Base-by-base conservation (phyloP, 2,888 invertebrate species). In the Congeria kusceri region DNA sequence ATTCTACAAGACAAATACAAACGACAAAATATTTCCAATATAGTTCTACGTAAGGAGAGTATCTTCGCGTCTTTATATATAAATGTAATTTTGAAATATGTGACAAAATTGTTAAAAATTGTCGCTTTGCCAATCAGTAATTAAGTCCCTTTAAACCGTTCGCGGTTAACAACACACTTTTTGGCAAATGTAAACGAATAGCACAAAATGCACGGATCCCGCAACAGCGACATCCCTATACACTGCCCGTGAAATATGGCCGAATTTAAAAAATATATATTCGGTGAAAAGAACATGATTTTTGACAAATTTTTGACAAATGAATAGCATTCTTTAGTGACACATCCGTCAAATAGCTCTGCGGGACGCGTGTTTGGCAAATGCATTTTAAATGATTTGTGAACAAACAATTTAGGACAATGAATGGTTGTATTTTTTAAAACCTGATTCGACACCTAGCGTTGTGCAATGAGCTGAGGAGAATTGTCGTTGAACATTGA, bases 251-350 rank as follows among this genome's bases (percentile, higher is more conserved):
- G n/a, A 44, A 63, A 70, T 49, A 70, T 70, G 62, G 63, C 62
- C 47, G 70, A 25, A 32, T 64, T 27, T 64, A 72, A 57, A 47
- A 46, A 65, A 58, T 44, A 20, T 65, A 59, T 28, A 20, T 7
- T 49, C 13, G 9, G 32, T 47, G 20, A 65, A 59, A 59, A 39
- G 59, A 18, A 53, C 9, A 39, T 44, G 13, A 59, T 47, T 39
- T 65, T 65, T 65, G 65, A 72, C 65, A 65, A 65, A 59, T 47
- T 39, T 65, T 65, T 65, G 65, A 72, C 65, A 65, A 65, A 65
- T 72, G 63, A 72, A 72, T 72, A 29, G 72, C 25, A 32, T 32
- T 65, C 57, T 28, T 64, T 57, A 64, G 56, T 71, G 71, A 39
- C 71, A 71, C 56, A 39, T 71, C 39, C 53, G 20, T 32, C 63